Percentiles rank a stretch among this genome's conserved stretches.
phyloP scores from a whole-genome alignment of 2,113 vertebrate genomes.

The Uropsilus gracilis region DNA sequence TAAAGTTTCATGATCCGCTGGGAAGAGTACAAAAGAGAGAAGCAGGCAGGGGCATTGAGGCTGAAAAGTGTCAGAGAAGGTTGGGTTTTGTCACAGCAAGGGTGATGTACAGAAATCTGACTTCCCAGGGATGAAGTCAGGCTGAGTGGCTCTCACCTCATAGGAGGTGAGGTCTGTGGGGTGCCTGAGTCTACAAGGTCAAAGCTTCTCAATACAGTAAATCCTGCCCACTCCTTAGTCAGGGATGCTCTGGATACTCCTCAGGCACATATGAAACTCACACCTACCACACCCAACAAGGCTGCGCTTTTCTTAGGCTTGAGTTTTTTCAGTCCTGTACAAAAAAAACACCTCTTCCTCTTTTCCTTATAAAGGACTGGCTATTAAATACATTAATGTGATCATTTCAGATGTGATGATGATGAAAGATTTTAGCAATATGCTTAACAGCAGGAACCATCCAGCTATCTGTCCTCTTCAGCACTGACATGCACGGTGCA shows the following conservation, averaged over 20 bases:
- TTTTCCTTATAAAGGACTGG: background rate
- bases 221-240: too few relatives aligned
- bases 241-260: background rate
- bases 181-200: background rate
- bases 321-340: background rate
- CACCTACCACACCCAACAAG: background rate
- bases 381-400: background rate
- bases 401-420: background rate
- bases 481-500: background rate
- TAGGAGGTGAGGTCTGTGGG: background rate
- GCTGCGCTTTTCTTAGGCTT: background rate
- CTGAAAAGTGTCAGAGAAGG: background rate
- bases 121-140: too few relatives aligned
- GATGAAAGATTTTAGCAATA: background rate
- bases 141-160: background rate
- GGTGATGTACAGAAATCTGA: background rate
- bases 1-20: background rate
- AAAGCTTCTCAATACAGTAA: rapidly evolving
- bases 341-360: background rate
- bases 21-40: background rate
- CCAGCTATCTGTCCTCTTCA: background rate
- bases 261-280: background rate
- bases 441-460: background rate
- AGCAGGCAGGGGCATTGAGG: background rate
- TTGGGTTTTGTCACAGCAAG: background rate